Conservation (phyloP, 2,113 vertebrate genomes). For the Mormoops blainvillei region DNA sequence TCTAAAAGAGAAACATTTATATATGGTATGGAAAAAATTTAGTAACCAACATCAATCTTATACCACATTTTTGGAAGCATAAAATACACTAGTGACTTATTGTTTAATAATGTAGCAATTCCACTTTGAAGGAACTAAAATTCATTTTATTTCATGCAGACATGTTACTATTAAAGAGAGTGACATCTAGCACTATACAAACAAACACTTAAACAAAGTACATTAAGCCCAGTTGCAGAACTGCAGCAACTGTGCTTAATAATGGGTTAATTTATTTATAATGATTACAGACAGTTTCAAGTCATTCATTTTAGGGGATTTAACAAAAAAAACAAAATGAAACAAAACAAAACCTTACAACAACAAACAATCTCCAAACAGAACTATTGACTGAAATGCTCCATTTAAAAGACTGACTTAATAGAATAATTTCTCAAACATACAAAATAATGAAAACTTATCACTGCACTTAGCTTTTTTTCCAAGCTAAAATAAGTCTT, state of each 20-base stretch:
- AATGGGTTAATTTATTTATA: background rate
- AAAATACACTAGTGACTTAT: background rate
- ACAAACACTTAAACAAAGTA: background rate
- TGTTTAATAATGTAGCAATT: constrained; percentile 15
- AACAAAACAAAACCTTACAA: background rate
- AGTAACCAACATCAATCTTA: background rate
- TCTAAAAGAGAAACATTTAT: constrained; percentile 80
- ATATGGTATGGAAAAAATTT: background rate
- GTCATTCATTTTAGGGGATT: background rate
- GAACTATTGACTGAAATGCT: background rate
- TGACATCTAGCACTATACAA: background rate
- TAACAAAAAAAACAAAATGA: background rate
- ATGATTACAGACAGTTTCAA: constrained; percentile 13
- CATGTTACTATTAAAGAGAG: background rate
- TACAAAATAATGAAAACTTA: background rate
- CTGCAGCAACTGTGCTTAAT: background rate
- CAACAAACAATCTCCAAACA: background rate
- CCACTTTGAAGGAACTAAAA: background rate
- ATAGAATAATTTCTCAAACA: constrained; percentile 1
- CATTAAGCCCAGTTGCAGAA: background rate
- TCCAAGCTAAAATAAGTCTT: background rate
- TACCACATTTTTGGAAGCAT: background rate
- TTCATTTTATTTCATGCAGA: background rate
- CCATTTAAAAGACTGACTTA: background rate
- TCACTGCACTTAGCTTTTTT: background rate